Percentiles rank a stretch among this genome's conserved stretches.
Evolutionary conservation across 2,797 vertebrate genomes (phyloP).

Genomic region (Macropus fuliginosus): DNA sequence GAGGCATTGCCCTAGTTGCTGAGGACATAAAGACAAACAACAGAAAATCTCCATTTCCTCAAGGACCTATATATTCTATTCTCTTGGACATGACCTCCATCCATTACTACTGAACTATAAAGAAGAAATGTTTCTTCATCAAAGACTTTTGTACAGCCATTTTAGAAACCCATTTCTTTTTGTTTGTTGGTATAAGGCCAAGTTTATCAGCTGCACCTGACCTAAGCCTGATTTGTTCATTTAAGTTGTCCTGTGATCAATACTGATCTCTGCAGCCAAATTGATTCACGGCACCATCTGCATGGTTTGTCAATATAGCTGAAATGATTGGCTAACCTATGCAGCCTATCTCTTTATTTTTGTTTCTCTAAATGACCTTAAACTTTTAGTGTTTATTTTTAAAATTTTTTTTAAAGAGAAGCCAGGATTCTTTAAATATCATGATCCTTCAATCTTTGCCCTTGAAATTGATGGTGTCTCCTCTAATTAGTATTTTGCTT

Average conservation of each 20-base stretch:
- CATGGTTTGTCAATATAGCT: slow-evolving; percentile 37
- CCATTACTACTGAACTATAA: background rate
- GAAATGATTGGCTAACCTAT: slow-evolving; percentile 58
- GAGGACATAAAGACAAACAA: background rate
- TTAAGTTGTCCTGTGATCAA: slow-evolving; percentile 68
- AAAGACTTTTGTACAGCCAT: slow-evolving; percentile 45
- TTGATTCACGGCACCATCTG: slow-evolving; percentile 54
- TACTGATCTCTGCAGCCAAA: slow-evolving; percentile 66
- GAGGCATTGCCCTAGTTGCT: background rate
- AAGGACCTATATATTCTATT: background rate
- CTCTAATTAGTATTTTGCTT: slow-evolving; percentile 47
- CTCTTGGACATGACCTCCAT: background rate
- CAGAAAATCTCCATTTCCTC: background rate
- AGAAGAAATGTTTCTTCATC: slow-evolving; percentile 27
- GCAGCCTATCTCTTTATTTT: slow-evolving; percentile 41
- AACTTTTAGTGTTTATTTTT: slow-evolving; percentile 30
- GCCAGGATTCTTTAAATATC: slow-evolving; percentile 27
- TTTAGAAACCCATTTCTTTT: slow-evolving; percentile 57
- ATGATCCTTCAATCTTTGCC: background rate
- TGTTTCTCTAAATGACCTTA: slow-evolving; percentile 65
- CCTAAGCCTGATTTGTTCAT: slow-evolving; percentile 69
- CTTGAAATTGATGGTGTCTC: slow-evolving; percentile 34
- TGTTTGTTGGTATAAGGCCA: slow-evolving; percentile 55
- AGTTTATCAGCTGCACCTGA: slow-evolving; percentile 50
- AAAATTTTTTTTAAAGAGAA: slow-evolving; percentile 28